Evolutionary conservation across 2,113 vertebrate genomes (phyloP).

Genomic region (Bos indicus): DNA sequence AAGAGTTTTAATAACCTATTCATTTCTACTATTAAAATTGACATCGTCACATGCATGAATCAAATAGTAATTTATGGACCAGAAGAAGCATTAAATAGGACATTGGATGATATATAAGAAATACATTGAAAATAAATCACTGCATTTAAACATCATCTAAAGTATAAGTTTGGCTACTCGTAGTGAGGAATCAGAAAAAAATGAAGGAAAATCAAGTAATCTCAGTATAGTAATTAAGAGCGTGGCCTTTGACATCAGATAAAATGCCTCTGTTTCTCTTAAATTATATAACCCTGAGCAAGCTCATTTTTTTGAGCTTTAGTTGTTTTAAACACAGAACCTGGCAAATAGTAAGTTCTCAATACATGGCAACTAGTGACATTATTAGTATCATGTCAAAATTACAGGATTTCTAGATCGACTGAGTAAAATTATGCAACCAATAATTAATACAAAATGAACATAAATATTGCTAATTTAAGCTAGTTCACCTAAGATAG

Average conservation of each 20-base stretch:
- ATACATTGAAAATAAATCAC: constrained; percentile 21
- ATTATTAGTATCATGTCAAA: neutral
- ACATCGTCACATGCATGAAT: constrained; percentile 34
- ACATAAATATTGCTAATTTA: neutral
- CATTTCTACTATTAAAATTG: constrained; percentile 31
- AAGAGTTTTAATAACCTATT: constrained; percentile 29
- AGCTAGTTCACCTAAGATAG: neutral
- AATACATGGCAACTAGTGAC: neutral
- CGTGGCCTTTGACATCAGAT: neutral
- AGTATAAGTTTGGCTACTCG: neutral
- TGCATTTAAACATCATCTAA: neutral
- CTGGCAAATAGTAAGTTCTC: neutral
- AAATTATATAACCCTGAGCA: neutral
- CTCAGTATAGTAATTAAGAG: neutral
- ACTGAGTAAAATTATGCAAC: neutral
- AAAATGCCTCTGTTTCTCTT: neutral
- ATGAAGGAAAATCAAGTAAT: neutral
- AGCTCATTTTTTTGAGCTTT: neutral
- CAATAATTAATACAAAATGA: neutral
- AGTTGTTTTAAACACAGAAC: neutral
- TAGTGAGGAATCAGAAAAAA: neutral
- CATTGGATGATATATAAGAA: neutral
- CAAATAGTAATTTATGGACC: constrained; percentile 29
- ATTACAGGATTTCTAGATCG: neutral
- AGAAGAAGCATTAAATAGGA: neutral